Conservation (phyloP, 2,797 vertebrate genomes). For the Mustela erminea region DNA sequence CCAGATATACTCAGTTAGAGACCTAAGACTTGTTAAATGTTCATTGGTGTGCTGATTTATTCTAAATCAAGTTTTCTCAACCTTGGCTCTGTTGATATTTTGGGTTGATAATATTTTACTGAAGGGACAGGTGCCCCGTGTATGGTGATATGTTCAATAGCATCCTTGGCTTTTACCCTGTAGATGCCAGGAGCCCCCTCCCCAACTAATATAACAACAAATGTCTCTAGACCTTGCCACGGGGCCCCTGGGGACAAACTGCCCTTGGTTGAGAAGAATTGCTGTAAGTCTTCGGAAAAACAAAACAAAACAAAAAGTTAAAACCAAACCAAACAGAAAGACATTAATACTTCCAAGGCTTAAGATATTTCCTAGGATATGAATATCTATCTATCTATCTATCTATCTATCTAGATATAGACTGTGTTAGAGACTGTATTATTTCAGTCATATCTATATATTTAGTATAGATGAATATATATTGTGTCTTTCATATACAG, state of each 20-base stretch:
- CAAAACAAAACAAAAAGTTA: neutral
- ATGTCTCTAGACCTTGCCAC: conserved; percentile 24
- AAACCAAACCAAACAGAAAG: neutral
- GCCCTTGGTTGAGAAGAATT: neutral
- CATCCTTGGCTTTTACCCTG: neutral
- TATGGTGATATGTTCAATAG: neutral
- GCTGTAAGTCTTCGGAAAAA: neutral
- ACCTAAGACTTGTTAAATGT: neutral
- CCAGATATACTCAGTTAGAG: neutral
- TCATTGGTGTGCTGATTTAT: conserved; percentile 35
- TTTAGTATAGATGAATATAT: neutral
- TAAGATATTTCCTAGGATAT: conserved; percentile 12
- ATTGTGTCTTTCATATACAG: neutral
- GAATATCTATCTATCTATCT: neutral
- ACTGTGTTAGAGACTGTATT: neutral
- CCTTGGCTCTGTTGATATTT: neutral
- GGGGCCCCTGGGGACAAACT: neutral
- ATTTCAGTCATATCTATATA: neutral
- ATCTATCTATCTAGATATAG: neutral
- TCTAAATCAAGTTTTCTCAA: neutral
- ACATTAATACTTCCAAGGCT: conserved; percentile 63
- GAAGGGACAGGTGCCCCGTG: neutral
- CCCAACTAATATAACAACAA: neutral
- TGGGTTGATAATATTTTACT: neutral
- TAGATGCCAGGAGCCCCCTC: neutral